Evolutionary conservation across 2,888 invertebrate genomes (phyloP), one percentile per base, ranked within the genome.

Genomic region (Steinernema hermaphroditum): DNA sequence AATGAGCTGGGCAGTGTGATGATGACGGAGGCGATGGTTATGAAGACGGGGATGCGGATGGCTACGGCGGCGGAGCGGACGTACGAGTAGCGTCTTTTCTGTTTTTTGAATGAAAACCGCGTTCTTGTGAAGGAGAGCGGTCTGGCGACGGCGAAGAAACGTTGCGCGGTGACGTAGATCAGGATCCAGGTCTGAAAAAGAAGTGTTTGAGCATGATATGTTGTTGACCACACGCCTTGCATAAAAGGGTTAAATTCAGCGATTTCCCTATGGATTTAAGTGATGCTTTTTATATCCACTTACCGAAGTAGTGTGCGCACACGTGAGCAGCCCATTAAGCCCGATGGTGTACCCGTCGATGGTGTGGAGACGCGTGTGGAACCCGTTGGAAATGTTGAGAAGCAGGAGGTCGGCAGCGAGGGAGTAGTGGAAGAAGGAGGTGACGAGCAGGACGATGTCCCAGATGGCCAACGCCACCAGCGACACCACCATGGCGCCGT

Each of bases 181-280:
- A 82, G 74, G 79, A 82, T 81, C 82, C 82, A 82, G 9, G 82
- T 82, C 82, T 82, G 76, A 46, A 77, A 41, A 4, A 6, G 2
- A 41, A 12, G 16, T 8, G 27, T n/a, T 62, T 27, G 62, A 32
- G 37, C 6, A 37, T 37, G n/a, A n/a, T n/a, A n/a, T n/a, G n/a
- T n/a, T n/a, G n/a, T n/a, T n/a, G n/a, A n/a, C n/a, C n/a, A n/a
- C n/a, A n/a, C n/a, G n/a, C n/a, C n/a, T n/a, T n/a, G n/a, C n/a
- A n/a, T n/a, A n/a, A n/a, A n/a, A n/a, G n/a, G n/a, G n/a, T n/a
- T n/a, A n/a, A n/a, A n/a, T n/a, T n/a, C n/a, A n/a, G n/a, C n/a
- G n/a, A n/a, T n/a, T n/a, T n/a, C n/a, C n/a, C n/a, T n/a, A n/a
- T n/a, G n/a, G n/a, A n/a, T n/a, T n/a, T n/a, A n/a, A n/a, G n/a